These are phyloP conservation scores for Emmelina monodactyla DNA, from an alignment of 2,888 invertebrate species.

Conservation along the genomic window DNA sequence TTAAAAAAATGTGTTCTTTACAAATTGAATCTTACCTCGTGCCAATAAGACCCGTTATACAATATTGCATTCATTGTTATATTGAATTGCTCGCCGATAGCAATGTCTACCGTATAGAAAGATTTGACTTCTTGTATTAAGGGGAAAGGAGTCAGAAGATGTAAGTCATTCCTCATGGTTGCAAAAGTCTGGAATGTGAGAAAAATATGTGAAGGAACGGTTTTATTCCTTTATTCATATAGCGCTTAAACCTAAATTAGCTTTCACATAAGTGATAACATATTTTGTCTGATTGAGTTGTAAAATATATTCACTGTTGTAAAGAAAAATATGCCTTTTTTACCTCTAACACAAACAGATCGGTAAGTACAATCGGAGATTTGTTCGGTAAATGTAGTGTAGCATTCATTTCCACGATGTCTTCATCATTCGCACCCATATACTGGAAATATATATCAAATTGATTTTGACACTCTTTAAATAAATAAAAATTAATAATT, in stretches of 20 bases:
- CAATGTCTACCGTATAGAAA: constrained; percentile 50
- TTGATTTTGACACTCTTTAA: not conserved
- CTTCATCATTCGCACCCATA: constrained; percentile 41
- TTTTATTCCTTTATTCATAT: too few relatives aligned
- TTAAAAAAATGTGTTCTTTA: constrained; percentile 1
- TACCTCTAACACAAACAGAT: constrained; percentile 54
- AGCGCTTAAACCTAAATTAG: too few relatives aligned
- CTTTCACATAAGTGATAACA: too few relatives aligned
- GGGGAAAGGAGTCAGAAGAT: constrained; percentile 61
- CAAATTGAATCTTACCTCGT: constrained; percentile 40
- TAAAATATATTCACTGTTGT: too few relatives aligned
- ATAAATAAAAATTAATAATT: constrained; percentile 1
- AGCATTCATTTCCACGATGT: constrained; percentile 48
- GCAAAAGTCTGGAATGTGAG: constrained; percentile 42
- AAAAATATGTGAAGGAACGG: too few relatives aligned
- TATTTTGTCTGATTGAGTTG: too few relatives aligned
- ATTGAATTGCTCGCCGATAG: constrained; percentile 51
- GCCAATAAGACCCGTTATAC: constrained; percentile 57
- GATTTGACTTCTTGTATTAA: constrained; percentile 56
- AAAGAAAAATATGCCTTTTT: too few relatives aligned
- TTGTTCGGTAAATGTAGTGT: constrained; percentile 45
- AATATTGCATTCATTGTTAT: constrained; percentile 48
- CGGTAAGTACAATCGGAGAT: constrained; percentile 49
- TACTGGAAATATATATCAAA: constrained; percentile 30
- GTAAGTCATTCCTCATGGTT: constrained; percentile 62